phyloP scores from a whole-genome alignment of 2,888 invertebrate species.

The Agrotis segetum region DNA sequence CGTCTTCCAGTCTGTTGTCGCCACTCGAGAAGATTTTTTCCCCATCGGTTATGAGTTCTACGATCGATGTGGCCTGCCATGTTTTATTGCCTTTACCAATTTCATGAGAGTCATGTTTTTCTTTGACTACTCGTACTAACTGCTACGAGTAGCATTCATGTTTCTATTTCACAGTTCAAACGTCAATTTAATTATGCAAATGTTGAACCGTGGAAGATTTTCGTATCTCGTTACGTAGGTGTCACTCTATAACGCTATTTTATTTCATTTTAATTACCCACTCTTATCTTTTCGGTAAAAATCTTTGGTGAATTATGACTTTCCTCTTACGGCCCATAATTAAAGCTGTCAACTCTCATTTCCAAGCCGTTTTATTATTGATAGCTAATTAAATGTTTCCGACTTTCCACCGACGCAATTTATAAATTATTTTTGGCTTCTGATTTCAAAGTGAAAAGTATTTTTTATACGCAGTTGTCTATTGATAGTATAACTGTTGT shows the following conservation, averaged over 20 bases:
- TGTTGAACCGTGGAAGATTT: background rate
- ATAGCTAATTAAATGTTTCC: constrained; percentile 30
- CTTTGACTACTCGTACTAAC: no score
- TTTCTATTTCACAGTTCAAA: background rate
- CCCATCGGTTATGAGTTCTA: no score
- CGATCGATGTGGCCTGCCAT: no score
- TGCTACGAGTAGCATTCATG: background rate
- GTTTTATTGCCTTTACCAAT: no score
- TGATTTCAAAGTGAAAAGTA: background rate
- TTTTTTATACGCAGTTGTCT: background rate
- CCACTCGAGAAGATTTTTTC: no score
- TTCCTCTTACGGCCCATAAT: constrained; percentile 37
- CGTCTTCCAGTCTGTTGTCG: no score
- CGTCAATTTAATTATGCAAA: background rate
- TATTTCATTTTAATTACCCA: constrained; percentile 51
- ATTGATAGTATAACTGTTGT: background rate
- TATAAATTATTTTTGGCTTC: constrained; percentile 12
- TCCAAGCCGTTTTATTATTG: constrained; percentile 33
- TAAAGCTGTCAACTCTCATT: constrained; percentile 49
- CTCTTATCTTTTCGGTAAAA: constrained; percentile 44
- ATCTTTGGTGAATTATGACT: constrained; percentile 39
- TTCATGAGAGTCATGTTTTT: no score
- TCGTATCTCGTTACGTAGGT: constrained; percentile 23
- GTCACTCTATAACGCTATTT: constrained; percentile 36
- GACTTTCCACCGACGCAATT: constrained; percentile 42